Conservation (phyloP, 1,140 invertebrate species). For the Planococcus citri region DNA sequence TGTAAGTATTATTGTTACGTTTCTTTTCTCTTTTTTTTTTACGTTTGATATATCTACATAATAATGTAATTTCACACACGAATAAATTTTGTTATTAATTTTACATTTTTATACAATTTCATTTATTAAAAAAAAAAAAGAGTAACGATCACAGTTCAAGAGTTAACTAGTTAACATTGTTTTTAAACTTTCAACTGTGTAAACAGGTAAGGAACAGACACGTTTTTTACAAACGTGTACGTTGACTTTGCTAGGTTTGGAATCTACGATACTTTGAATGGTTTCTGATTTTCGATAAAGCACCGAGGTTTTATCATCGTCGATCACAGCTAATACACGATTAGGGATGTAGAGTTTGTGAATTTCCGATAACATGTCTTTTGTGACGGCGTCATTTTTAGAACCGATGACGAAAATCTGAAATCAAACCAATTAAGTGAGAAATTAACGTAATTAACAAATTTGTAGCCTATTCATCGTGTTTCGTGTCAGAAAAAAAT, state of each 20-base stretch:
- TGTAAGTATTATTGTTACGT: too few species aligned
- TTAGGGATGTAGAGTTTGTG: constrained; percentile 53
- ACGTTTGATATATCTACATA: too few species aligned
- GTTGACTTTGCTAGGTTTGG: constrained; percentile 37
- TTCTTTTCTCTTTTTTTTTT: too few species aligned
- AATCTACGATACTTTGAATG: constrained; percentile 33
- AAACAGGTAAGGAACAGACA: constrained; percentile 67
- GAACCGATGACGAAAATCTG: constrained; percentile 54
- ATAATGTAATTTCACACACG: too few species aligned
- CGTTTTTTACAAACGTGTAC: constrained; percentile 67
- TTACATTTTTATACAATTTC: too few species aligned
- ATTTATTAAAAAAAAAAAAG: too few species aligned
- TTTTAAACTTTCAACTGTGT: constrained; percentile 50
- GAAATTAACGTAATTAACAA: background rate
- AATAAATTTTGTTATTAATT: too few species aligned
- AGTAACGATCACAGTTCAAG: too few species aligned
- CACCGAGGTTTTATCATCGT: constrained; percentile 43
- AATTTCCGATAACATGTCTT: constrained; percentile 51
- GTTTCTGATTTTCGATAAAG: constrained; percentile 27
- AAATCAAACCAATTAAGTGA: constrained; percentile 1
- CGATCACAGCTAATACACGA: constrained; percentile 48
- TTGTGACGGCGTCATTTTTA: constrained; percentile 48
- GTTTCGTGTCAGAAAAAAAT: too few species aligned
- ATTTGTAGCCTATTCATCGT: background rate
- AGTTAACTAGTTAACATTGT: constrained; percentile 24